Base-by-base conservation (phyloP, 2,888 invertebrate genomes). In the Coleophora flavipennella region DNA sequence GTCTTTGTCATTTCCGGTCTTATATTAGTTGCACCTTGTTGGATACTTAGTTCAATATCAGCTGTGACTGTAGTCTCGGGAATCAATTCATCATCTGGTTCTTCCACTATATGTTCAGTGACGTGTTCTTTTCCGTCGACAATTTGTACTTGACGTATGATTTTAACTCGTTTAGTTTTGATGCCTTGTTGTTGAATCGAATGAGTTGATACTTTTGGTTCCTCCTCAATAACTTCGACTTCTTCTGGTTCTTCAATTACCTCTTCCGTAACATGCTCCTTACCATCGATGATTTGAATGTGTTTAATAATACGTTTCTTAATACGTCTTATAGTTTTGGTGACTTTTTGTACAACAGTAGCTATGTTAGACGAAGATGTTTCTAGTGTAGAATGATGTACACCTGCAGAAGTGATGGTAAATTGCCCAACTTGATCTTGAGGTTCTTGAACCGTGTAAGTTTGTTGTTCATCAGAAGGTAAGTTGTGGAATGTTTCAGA, bases 241-340 rank as follows among this genome's bases (percentile, higher is more conserved):
- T 92, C 91, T 62, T 92, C 94, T 0, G 95, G 94, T 68, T 94
- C 94, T 59, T 95, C 94, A 38, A 94, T 88, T 0, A 94, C 81
- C 76, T 95, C 94, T 74, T 95, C 94, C 1, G 91, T 91, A 0
- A 93, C 87, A 45, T 91, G 90, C 69, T 95, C 94, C 69, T 92
- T 91, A 0, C 95, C 95, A 65, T 95, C 91, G 44, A 94, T 89
- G 7, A 94, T 89, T 14, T 91, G 89, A 11, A 92, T 89, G 51
- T 91, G 90, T 53, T 90, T 89, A 33, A 95, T 91, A 12, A 94
- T 91, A 51, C 91, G 89, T 42, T 90, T 86, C 20, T 89, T 91
- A 55, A 89, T 92, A 45, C 90, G 87, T 25, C 92, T 91, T 10
- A 93, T 88, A 63, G 90, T 89, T 56, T 91, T 85, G 0, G 92